A percentile compares a stretch with the other conserved stretches of the same genome.
Evolutionary conservation across 2,113 vertebrate genomes (phyloP).

Genomic region (Mesocricetus auratus): DNA sequence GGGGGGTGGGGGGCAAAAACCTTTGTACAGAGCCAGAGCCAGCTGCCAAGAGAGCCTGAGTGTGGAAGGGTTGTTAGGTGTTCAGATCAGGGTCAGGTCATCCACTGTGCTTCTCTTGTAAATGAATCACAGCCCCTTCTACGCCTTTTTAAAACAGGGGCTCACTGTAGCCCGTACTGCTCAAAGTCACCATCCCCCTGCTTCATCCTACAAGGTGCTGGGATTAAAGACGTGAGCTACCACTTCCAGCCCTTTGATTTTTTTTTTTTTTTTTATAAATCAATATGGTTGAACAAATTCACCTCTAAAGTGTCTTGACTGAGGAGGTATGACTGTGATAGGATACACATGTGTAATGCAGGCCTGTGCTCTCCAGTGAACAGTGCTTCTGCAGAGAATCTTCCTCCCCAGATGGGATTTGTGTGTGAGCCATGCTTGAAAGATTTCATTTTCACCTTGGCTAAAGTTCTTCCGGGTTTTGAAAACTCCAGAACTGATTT

Average conservation of each 20-base stretch:
- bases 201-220: neutral
- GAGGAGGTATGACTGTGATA: neutral
- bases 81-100: neutral
- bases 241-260: no score
- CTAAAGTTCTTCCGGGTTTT: neutral
- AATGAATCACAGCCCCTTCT: neutral
- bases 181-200: neutral
- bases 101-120: neutral
- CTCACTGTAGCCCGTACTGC: neutral
- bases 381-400: neutral
- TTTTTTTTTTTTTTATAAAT: neutral
- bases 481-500: neutral
- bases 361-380: neutral
- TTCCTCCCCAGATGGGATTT: neutral
- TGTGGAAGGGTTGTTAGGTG: neutral
- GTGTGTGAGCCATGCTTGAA: neutral
- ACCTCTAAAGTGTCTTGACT: neutral
- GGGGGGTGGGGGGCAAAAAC: constrained; percentile 71
- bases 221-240: neutral
- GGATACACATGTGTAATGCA: neutral
- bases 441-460: constrained; percentile 2
- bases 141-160: neutral
- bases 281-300: neutral
- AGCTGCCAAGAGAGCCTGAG: neutral
- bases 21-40: neutral